Percentiles rank a stretch among this genome's conserved stretches.
These are phyloP conservation scores for Pollenia angustigena DNA, from an alignment of 2,888 invertebrate species.

Conservation along the genomic window DNA sequence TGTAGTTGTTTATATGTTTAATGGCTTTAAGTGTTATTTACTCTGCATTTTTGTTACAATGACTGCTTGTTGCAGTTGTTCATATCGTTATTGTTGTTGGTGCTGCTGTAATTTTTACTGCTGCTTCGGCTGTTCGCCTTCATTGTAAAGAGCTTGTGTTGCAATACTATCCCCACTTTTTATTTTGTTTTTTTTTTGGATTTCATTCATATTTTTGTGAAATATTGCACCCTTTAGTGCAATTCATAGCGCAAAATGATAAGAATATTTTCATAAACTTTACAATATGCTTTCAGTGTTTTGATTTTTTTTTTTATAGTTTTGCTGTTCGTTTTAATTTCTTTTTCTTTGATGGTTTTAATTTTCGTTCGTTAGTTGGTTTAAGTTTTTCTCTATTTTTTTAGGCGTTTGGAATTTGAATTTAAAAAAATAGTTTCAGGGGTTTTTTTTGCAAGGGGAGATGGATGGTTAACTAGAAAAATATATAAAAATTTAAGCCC, in stretches of 20 bases:
- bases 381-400: conserved; percentile 34
- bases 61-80: conserved; percentile 50
- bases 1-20: conserved; percentile 39
- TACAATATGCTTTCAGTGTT: conserved; percentile 56
- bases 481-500: no score
- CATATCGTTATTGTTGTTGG: conserved; percentile 18
- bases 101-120: conserved; percentile 16
- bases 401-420: conserved; percentile 37
- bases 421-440: not conserved
- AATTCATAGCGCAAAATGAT: conserved; percentile 70
- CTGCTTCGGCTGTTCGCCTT: not conserved
- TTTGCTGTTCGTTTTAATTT: conserved; percentile 25
- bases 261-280: conserved; percentile 62
- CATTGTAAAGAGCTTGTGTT: conserved; percentile 54
- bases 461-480: not conserved
- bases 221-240: conserved; percentile 74
- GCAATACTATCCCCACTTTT: conserved; percentile 22
- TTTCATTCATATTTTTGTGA: conserved; percentile 68
- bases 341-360: conserved; percentile 39
- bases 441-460: not conserved
- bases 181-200: conserved; percentile 29
- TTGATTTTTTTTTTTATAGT: conserved; percentile 13
- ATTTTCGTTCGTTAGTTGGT: conserved; percentile 27
- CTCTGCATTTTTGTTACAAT: conserved; percentile 56
- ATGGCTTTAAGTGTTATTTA: conserved; percentile 70